Base-by-base conservation (phyloP, 92 coral and sea anemone species). In the Heteractis magnifica region DNA sequence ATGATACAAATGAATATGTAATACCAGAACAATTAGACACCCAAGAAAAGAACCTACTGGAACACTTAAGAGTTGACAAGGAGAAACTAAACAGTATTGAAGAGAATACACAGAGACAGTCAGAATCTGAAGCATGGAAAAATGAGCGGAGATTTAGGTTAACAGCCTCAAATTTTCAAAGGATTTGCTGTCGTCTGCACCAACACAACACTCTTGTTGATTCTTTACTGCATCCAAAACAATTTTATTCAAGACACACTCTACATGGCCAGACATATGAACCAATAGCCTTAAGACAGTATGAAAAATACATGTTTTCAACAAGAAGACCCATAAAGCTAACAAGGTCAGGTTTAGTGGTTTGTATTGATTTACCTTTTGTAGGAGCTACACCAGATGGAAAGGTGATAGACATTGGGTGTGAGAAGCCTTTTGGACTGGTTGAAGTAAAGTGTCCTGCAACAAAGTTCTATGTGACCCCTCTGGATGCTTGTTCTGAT, bases 401-500 rank as follows among this genome's bases (percentile, higher is more conserved):
- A 26, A 51, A 55, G 49, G 71, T 79, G 15, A 79, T 60, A 8
- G 83, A 79, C 52, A 60, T 13, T 11, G 77, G 75, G 15, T 79
- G 72, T 53, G 13, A 8, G 9, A 12, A 53, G 13, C 58, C 9
- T 8, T 53, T 8, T 53, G 58, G 58, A 12, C 58, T 53, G 13
- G 58, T 53, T 53, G 58, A 53, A 12, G 58, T 53, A 53, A 53
- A 53, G 6, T 60, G 71, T 50, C 71, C 71, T 6, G 70, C 23
- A 21, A 56, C 15, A n/a, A 79, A 60, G 65, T 55, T 58, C 65
- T 55, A 1, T 18, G 83, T 79, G 23, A 79, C 50, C 18, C 83
- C 83, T 23, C 51, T 79, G 2, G 55, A 79, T 79, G 83, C 83
- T 20, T 79, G 83, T 34, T 79, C 75, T 55, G 75, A 79, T 60